These are phyloP conservation scores for Leptosomus discolor DNA, from an alignment of 2,113 vertebrate species.

Conservation along the genomic window DNA sequence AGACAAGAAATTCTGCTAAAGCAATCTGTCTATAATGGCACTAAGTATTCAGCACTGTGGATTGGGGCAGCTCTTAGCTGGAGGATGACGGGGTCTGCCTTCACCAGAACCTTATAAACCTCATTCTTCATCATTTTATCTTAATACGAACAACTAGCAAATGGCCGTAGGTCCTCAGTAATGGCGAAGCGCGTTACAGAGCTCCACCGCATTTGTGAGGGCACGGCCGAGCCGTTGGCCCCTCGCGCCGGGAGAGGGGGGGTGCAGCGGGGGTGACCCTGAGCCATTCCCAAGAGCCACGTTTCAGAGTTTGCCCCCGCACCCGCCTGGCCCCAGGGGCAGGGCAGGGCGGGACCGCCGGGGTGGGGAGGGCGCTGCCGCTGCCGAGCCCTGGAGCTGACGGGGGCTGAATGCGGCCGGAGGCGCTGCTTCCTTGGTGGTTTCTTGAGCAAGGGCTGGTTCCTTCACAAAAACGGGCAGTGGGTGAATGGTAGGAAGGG, in stretches of 20 bases:
- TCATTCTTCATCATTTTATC: not conserved
- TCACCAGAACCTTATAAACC: not conserved
- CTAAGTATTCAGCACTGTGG: not conserved
- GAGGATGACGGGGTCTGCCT: not conserved
- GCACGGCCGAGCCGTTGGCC: rapidly evolving
- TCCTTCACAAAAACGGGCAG: not conserved
- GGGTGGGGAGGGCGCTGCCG: not conserved
- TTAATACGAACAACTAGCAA: not conserved
- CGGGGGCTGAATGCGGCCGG: not conserved
- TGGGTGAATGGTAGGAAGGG: not conserved
- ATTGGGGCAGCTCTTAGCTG: not conserved
- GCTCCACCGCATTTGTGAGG: not conserved
- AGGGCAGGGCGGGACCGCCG: not conserved
- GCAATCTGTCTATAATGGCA: not conserved
- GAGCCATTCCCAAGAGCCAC: not conserved
- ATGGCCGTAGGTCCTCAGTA: not conserved
- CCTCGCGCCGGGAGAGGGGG: rapidly evolving
- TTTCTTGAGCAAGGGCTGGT: not conserved
- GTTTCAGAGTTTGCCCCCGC: not conserved
- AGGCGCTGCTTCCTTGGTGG: not conserved
- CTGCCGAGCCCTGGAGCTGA: not conserved
- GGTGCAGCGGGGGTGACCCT: rapidly evolving
- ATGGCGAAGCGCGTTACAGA: not conserved
- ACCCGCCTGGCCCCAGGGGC: not conserved
- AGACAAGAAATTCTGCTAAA: not conserved